phyloP scores from a whole-genome alignment of 2,113 vertebrate species.

The Muntiacus reevesi region DNA sequence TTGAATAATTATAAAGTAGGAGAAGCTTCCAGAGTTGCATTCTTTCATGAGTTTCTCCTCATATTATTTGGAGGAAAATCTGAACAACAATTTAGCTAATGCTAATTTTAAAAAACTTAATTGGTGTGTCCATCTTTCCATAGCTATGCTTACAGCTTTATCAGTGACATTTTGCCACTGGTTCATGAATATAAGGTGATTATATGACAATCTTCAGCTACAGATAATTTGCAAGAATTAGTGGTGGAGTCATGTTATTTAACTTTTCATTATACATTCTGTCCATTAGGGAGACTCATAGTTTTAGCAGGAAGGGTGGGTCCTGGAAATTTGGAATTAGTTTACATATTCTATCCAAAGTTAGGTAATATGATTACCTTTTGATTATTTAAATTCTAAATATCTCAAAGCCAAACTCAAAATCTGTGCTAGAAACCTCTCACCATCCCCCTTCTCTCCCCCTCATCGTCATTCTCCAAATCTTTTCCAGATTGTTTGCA shows the following conservation, averaged over 20 bases:
- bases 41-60: background rate
- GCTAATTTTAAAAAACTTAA: background rate
- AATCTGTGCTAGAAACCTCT: constrained; percentile 49
- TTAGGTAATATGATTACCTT: constrained; percentile 66
- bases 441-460: background rate
- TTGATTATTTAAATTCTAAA: constrained; percentile 68
- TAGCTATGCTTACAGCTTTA: background rate
- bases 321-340: constrained; percentile 58
- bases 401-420: constrained; percentile 62
- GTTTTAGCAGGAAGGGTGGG: constrained; percentile 41
- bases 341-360: constrained; percentile 67
- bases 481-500: constrained; percentile 75
- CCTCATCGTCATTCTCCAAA: constrained; percentile 34
- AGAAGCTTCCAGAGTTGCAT: constrained; percentile 3
- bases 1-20: constrained; percentile 40
- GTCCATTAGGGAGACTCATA: background rate
- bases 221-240: constrained; percentile 5
- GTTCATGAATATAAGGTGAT: background rate
- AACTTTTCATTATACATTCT: constrained; percentile 20
- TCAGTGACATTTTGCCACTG: background rate
- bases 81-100: background rate
- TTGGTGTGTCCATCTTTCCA: background rate
- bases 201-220: background rate
- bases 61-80: constrained; percentile 19
- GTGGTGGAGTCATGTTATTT: background rate